Evolutionary conservation across 2,113 vertebrate genomes (phyloP).

Genomic region (Furnarius figulus): DNA sequence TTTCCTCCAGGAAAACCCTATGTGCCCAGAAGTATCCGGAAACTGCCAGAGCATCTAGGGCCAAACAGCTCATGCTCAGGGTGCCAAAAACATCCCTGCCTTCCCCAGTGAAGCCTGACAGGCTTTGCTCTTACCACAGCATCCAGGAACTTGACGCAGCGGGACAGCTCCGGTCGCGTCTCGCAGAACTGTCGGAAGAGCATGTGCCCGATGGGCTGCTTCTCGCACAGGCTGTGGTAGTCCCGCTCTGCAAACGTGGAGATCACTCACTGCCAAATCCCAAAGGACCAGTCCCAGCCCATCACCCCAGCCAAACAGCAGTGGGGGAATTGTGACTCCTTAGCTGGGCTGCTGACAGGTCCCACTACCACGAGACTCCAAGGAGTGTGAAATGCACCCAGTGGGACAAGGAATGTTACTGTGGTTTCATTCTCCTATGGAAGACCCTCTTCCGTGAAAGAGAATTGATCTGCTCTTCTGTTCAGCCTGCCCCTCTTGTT

Average conservation of each 20-base stretch:
- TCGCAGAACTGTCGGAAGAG: conserved; percentile 95
- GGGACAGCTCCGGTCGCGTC: conserved; percentile 85
- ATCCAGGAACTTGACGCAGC: conserved; percentile 92
- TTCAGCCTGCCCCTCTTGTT: background rate
- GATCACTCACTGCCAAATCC: background rate
- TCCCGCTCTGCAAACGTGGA: conserved; percentile 82
- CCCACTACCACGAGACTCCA: background rate
- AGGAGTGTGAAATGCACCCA: background rate
- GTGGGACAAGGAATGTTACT: background rate
- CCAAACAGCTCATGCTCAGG: background rate
- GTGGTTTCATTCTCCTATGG: background rate
- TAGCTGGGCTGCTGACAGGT: background rate
- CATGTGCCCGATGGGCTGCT: conserved; percentile 90
- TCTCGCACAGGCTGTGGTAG: conserved; percentile 93
- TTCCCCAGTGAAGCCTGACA: accelerated
- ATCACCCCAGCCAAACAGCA: accelerated
- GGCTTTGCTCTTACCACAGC: conserved; percentile 85
- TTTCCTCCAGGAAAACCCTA: background rate
- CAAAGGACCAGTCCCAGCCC: background rate
- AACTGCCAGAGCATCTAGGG: background rate
- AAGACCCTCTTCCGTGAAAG: background rate
- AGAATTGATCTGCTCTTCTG: background rate
- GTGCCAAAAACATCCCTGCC: background rate
- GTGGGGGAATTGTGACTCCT: background rate
- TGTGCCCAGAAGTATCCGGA: background rate